Conservation (phyloP, 2,113 vertebrate species). For the Tyto alba region DNA sequence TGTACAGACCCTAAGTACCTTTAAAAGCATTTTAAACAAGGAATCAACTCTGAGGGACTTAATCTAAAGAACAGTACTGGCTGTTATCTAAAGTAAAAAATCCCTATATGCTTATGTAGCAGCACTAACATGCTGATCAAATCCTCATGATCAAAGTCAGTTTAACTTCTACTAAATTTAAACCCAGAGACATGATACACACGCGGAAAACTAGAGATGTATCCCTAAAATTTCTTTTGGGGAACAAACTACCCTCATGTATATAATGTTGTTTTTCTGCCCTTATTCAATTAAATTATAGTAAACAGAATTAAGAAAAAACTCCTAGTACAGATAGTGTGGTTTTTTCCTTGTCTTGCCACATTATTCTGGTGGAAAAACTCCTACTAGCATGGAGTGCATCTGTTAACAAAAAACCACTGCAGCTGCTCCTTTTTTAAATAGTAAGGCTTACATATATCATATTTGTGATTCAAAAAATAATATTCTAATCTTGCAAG, state of each 20-base stretch:
- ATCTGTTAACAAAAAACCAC: not conserved
- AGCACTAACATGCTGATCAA: not conserved
- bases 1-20: not conserved
- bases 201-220: not conserved
- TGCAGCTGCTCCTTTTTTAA: not conserved
- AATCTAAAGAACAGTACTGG: not conserved
- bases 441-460: not conserved
- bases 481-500: not conserved
- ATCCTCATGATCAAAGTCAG: not conserved
- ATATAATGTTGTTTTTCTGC: not conserved
- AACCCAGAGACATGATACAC: not conserved
- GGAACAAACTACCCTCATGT: rapidly evolving
- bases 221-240: not conserved
- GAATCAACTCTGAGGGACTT: not conserved
- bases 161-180: not conserved
- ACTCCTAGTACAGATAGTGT: not conserved
- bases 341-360: not conserved
- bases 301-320: not conserved
- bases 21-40: not conserved
- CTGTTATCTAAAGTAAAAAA: not conserved
- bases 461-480: not conserved
- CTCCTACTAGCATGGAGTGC: not conserved
- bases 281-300: not conserved
- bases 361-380: not conserved
- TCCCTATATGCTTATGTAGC: not conserved